A percentile compares a stretch with the other conserved stretches of the same genome.
phyloP scores from a whole-genome alignment of 2,113 vertebrate species.

The Trinectes maculatus region DNA sequence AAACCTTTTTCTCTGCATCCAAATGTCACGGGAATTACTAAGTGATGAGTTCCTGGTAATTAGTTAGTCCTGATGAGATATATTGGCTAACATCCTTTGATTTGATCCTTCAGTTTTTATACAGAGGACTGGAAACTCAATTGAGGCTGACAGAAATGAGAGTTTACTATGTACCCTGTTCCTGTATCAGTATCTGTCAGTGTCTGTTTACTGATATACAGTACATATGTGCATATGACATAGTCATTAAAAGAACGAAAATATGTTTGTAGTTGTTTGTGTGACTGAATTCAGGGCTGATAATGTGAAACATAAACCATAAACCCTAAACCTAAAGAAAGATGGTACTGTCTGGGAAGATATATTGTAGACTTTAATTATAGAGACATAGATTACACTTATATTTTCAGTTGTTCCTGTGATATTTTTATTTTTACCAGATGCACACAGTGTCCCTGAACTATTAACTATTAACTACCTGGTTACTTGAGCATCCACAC shows the following conservation, averaged over 20 bases:
- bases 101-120: conserved; percentile 25
- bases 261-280: neutral
- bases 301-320: no score
- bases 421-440: neutral
- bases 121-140: conserved; percentile 19
- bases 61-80: conserved; percentile 31
- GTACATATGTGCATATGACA: neutral
- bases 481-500: conserved; percentile 1
- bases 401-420: neutral
- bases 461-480: no score
- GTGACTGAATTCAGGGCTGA: no score
- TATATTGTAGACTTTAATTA: no score
- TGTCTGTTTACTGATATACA: no score
- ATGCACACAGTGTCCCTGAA: neutral
- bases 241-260: no score
- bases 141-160: neutral
- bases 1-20: conserved; percentile 33
- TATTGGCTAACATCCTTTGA: conserved; percentile 38
- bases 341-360: no score
- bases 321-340: no score
- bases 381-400: no score
- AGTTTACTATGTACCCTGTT: neutral
- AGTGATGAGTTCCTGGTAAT: conserved; percentile 36
- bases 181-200: no score
- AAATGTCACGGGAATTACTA: conserved; percentile 31